Evolutionary conservation across 2,113 vertebrate genomes (phyloP), one percentile per base, ranked within the genome.

Genomic region (Taxidea taxus): DNA sequence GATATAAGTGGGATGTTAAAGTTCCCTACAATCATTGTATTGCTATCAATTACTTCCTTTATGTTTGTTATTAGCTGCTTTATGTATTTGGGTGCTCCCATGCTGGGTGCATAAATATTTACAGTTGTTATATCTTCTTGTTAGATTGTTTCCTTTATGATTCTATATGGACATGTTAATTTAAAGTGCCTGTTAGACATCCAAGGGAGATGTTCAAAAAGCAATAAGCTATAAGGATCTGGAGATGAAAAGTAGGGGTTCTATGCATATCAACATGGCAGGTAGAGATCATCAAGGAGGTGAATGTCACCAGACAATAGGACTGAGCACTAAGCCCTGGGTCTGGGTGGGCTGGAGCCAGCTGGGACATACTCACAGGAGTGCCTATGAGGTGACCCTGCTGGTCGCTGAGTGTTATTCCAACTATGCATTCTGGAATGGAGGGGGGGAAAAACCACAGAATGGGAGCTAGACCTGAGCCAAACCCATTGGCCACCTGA

Each of bases 211-310:
- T 15, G 25, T 29, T 91, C 25, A 11, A 34, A 20, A 80, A 62
- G 25, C 5, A 42, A 25, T 39, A 12, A 0, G 37, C 58, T 29
- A 0, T 44, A 21, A 6, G n/a, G 6, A 44, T 42, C 37, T 47
- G 58, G 56, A 66, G 87, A 27, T 16, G 16, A 37, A 25, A 39
- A 72, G 58, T 16, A 29, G 44, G 62, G 56, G 1, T 42, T 60
- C 42, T 42, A 9, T 70, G 58, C 56, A 15, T 2, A 12, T 16
- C 7, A 3, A 2, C 0, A 47, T n/a, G 31, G 81, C 49, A 85
- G 37, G 82, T 34, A 72, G 72, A 31, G n/a, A 25, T 49, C 49
- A 31, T 7, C 37, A 4, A 72, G 54, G 29, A 14, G 12, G 4
- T 31, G 87, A 16, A 31, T 25, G 31, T 18, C 11, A 6, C 2